Evolutionary conservation across 2,888 invertebrate genomes (phyloP), one percentile per base, ranked within the genome.

Genomic region (Aleiodes leptofemur): DNA sequence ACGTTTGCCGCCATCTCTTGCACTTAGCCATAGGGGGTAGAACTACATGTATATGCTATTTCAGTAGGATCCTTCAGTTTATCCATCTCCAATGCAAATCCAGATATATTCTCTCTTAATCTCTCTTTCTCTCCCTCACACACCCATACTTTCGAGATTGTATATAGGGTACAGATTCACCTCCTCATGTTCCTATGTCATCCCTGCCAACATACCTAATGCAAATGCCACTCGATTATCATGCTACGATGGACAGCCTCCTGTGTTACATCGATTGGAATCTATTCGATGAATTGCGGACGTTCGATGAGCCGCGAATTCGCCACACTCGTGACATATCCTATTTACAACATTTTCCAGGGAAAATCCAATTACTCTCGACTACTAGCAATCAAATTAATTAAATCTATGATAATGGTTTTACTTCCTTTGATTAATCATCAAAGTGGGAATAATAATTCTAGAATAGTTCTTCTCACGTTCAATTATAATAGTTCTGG

Each of bases 1-100:
- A 87, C 86, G 85, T 88, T 88, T 88, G 84, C 82, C 83, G 85
- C 84, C 86, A 86, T 87, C 88, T 59, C 87, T 87, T 86, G 88
- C 86, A 87, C 88, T 87, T 87, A 86, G 86, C 78, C 75, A 78
- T 79, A 82, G 78, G 80, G 82, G 75, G 71, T 72, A 76, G 72
- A 70, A 70, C 59, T 66, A 56, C 16, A 38, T 66, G 72, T 69
- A 43, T 66, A 64, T 77, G 69, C 86, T 84, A 86, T 87, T 87
- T 83, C 85, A 83, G 83, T 80, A 82, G 81, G 81, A 84, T 85
- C 84, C 85, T 83, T 79, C 79, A 78, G 80, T 81, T 83, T 82
- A 83, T 85, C 81, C 80, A 73, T 83, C 82, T 83, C 83, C 77
- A 85, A 87, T 86, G 87, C 86, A 86, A 87, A 87, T 83, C 75